phyloP scores from a whole-genome alignment of 2,888 invertebrate genomes.

The Holacanthella duospinosa region DNA sequence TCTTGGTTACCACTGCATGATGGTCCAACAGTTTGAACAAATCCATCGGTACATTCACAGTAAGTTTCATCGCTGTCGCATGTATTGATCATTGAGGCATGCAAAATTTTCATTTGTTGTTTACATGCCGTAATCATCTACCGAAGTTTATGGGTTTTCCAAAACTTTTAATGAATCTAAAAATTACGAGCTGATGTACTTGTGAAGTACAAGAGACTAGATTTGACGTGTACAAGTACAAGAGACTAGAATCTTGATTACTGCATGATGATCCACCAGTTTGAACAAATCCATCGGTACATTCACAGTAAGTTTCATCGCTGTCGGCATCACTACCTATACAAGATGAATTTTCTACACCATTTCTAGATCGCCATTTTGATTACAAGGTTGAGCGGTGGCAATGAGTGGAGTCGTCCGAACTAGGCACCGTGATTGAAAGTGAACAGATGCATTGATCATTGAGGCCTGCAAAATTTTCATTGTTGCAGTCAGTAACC shows the following conservation, averaged over 20 bases:
- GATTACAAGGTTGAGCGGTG: too few relatives aligned
- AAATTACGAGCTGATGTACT: too few relatives aligned
- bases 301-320: not conserved
- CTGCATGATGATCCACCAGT: not conserved
- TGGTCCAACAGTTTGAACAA: not conserved
- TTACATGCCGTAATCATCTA: too few relatives aligned
- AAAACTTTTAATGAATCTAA: too few relatives aligned
- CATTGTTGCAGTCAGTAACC: conserved; percentile 6
- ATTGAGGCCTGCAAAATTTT: not conserved
- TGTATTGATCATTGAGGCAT: not conserved
- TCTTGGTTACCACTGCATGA: too few relatives aligned
- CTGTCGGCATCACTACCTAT: not conserved
- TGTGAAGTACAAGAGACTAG: too few relatives aligned
- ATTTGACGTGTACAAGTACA: not conserved
- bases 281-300: not conserved
- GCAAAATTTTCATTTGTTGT: conserved; percentile 3
- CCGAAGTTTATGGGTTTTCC: too few relatives aligned
- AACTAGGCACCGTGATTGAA: conserved; percentile 5
- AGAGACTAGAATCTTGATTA: not conserved
- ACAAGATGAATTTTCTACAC: conserved; percentile 7
- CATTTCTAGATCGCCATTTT: too few relatives aligned
- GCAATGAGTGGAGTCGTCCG: conserved; percentile 3
- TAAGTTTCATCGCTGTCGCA: not conserved
- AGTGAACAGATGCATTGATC: conserved; percentile 5
- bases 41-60: not conserved